phyloP scores from a whole-genome alignment of 1,140 invertebrate genomes.

The Pogonognathellus flavescens region DNA sequence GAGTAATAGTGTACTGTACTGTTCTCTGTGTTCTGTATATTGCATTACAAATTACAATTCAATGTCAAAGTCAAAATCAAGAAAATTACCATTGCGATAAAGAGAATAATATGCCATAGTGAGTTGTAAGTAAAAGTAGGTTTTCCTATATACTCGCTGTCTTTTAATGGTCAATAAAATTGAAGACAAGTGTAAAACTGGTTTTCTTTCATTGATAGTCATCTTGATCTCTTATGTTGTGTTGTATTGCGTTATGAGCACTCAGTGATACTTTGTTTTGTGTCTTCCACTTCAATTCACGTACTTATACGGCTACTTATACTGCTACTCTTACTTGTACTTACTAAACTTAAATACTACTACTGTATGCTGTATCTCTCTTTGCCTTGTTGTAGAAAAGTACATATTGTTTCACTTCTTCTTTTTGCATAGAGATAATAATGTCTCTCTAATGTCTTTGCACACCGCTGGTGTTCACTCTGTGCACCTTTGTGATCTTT shows the following conservation, averaged over 20 bases:
- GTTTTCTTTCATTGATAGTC: conserved; percentile 32
- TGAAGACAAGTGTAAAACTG: conserved; percentile 40
- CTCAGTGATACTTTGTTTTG: conserved; percentile 19
- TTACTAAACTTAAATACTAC: too few species aligned
- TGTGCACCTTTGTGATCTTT: not conserved
- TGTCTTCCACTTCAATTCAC: not conserved
- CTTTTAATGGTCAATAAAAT: conserved; percentile 49
- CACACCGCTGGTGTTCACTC: too few species aligned
- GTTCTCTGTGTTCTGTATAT: not conserved
- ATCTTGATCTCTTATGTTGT: conserved; percentile 37
- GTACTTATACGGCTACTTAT: too few species aligned
- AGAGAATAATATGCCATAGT: not conserved
- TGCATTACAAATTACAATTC: not conserved
- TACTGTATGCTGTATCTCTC: too few species aligned
- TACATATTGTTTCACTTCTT: not conserved
- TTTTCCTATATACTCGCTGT: conserved; percentile 42
- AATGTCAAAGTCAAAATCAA: not conserved
- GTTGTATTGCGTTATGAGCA: conserved; percentile 30
- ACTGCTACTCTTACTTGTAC: too few species aligned
- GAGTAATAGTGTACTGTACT: too few species aligned
- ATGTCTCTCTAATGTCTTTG: too few species aligned
- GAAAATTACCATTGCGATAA: not conserved
- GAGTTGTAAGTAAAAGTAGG: conserved; percentile 42
- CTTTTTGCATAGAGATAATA: not conserved
- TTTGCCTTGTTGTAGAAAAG: too few species aligned